Evolutionary conservation across 2,113 vertebrate genomes (phyloP).

Genomic region (Seriola rivoliana): DNA sequence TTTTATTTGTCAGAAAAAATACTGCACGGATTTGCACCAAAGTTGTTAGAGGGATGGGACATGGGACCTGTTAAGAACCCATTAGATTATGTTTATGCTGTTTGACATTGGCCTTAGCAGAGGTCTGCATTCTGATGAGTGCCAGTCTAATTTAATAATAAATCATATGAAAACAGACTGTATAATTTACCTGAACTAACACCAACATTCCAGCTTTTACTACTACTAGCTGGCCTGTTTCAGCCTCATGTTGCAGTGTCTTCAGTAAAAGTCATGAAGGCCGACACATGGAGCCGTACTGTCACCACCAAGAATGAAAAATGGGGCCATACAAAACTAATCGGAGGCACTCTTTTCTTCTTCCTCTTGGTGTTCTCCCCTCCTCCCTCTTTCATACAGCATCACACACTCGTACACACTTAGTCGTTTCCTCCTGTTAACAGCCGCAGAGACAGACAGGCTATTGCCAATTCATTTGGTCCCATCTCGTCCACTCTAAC

Average conservation of each 20-base stretch:
- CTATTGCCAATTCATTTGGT: conserved; percentile 59
- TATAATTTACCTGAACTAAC: neutral
- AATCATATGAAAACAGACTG: neutral
- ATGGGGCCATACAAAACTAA: neutral
- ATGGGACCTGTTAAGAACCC: no score
- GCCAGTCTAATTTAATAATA: neutral
- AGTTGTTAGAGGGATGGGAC: no score
- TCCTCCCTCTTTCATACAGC: neutral
- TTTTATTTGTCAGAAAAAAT: no score
- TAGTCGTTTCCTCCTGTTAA: conserved; percentile 26
- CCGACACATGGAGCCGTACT: neutral
- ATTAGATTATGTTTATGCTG: no score
- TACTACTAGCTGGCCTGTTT: neutral
- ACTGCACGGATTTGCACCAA: no score
- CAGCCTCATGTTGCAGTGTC: neutral
- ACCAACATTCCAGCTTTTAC: neutral
- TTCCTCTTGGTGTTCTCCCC: neutral
- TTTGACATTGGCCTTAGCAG: no score
- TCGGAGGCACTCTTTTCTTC: neutral
- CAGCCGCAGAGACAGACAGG: conserved; percentile 32
- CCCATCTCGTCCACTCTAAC: conserved; percentile 46
- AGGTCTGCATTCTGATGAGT: no score
- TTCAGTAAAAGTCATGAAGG: neutral
- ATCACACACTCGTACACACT: conserved; percentile 1
- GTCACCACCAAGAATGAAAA: neutral